Conservation (phyloP, 2,888 invertebrate species). For the Leptarthrus brevirostris region DNA sequence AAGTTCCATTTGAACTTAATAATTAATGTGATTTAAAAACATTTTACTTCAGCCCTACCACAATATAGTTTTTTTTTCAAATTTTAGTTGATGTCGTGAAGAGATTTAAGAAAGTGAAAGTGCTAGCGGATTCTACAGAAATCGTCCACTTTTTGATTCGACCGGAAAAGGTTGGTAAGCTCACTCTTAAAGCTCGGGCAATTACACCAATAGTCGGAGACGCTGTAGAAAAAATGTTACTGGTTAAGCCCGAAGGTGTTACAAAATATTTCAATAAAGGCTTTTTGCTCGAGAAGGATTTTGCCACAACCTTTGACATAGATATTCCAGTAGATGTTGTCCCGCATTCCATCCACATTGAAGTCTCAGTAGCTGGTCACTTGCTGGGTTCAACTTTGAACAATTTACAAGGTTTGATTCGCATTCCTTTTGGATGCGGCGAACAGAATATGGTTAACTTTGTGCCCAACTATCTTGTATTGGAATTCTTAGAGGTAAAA, state of each 20-base stretch:
- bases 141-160: slow-evolving; percentile 75
- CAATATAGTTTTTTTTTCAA: not conserved
- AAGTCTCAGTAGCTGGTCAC: slow-evolving; percentile 72
- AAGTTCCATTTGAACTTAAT: no score
- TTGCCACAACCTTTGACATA: slow-evolving; percentile 67
- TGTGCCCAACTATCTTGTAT: slow-evolving; percentile 75
- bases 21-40: no score
- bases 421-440: slow-evolving; percentile 77
- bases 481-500: slow-evolving; percentile 70
- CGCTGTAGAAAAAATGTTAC: slow-evolving; percentile 72
- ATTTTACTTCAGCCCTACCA: no score
- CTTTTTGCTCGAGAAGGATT: slow-evolving; percentile 69
- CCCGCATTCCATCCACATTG: slow-evolving; percentile 71
- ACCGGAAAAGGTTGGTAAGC: slow-evolving; percentile 74
- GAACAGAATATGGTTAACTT: slow-evolving; percentile 80
- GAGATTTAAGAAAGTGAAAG: not conserved
- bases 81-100: not conserved
- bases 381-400: slow-evolving; percentile 72
- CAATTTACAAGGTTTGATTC: slow-evolving; percentile 73
- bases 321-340: slow-evolving; percentile 70
- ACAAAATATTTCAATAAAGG: slow-evolving; percentile 75
- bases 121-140: slow-evolving; percentile 40
- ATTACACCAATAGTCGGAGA: slow-evolving; percentile 66
- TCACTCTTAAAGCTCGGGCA: slow-evolving; percentile 78
- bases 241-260: slow-evolving; percentile 79